phyloP scores from a whole-genome alignment of 2,888 invertebrate species.

The Pristionchus japonicus region DNA sequence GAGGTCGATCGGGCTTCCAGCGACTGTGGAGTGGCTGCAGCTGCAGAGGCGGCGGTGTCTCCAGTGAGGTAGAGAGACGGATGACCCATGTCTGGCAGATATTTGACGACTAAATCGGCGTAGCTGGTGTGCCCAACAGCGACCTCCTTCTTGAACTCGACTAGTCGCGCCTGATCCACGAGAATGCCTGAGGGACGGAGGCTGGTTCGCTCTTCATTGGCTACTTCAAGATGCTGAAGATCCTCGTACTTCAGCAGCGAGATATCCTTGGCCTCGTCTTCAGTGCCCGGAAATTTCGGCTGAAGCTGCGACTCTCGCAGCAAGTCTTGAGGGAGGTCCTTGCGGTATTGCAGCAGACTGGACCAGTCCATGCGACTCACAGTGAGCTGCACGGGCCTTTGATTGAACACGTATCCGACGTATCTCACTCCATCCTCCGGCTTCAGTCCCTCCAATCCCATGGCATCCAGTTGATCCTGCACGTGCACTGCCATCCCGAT shows the following conservation, averaged over 20 bases:
- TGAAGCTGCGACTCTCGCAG: neutral
- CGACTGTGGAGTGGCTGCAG: neutral
- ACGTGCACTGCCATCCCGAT: constrained; percentile 70
- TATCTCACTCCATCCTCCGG: constrained; percentile 63
- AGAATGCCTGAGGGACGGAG: neutral
- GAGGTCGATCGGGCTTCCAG: neutral
- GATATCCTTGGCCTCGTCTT: neutral
- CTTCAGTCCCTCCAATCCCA: constrained; percentile 66
- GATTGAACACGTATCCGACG: constrained; percentile 58
- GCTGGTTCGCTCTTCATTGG: neutral
- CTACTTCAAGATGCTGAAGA: neutral
- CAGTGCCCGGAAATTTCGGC: neutral
- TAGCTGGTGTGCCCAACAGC: neutral
- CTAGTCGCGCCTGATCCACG: neutral
- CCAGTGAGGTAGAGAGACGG: neutral
- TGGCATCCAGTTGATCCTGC: constrained; percentile 54
- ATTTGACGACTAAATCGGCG: constrained; percentile 3
- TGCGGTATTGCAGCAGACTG: constrained; percentile 58
- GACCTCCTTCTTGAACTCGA: neutral
- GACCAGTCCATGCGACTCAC: constrained; percentile 68
- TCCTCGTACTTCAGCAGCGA: neutral
- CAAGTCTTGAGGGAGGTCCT: constrained; percentile 58
- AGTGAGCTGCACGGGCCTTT: constrained; percentile 58
- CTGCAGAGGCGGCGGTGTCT: neutral
- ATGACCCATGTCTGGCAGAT: neutral